Base-by-base conservation (phyloP, 2,113 vertebrate genomes). In the Perca flavescens region DNA sequence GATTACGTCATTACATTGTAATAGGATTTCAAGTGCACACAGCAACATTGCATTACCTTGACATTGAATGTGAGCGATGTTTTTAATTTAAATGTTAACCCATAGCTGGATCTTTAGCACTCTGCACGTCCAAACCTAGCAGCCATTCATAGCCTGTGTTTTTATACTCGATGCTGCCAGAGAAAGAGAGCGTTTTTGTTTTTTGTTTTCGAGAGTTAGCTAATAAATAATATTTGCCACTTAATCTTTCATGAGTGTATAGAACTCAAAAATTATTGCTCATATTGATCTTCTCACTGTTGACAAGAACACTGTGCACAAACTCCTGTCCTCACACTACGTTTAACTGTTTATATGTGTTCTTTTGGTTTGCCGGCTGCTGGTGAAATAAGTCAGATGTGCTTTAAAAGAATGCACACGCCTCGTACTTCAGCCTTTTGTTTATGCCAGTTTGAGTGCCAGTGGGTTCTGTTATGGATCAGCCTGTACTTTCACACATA, bases 391-490 rank as follows among this genome's bases (percentile, higher is more conserved):
- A 61, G 22, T 69, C 73, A 83, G 80, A 79, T 60, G 72, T 67
- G 64, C 67, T 21, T 1, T n/a, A 15, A 62, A 66, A 54, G n/a
- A 77, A 28, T 46, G 13, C 16, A 28, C 25, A 22, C 71, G 67
- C 36, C 7, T 47, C 0, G 13, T 52, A 49, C 21, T 36, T 61
- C 21, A 68, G 58, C 49, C 15, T 64, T 77, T 40, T 83, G 81
- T 83, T 86, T 79, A 86, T 75, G 34, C 15, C 77, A 68, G 31
- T 31, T 75, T 11, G 53, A 34, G 50, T 60, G 46, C 71, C 36
- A 56, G 62, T n/a, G n/a, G 63, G 54, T 43, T 84, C 85, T 91
- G 88, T 31, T 74, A 21, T 78, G 67, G 82, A 82, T 88, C 85
- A 78, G 47, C 61, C 31, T 53, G 61, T 58, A 56, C 79, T 84